These are phyloP conservation scores for Huso huso DNA, from an alignment of 2,797 vertebrate genomes.

Conservation along the genomic window DNA sequence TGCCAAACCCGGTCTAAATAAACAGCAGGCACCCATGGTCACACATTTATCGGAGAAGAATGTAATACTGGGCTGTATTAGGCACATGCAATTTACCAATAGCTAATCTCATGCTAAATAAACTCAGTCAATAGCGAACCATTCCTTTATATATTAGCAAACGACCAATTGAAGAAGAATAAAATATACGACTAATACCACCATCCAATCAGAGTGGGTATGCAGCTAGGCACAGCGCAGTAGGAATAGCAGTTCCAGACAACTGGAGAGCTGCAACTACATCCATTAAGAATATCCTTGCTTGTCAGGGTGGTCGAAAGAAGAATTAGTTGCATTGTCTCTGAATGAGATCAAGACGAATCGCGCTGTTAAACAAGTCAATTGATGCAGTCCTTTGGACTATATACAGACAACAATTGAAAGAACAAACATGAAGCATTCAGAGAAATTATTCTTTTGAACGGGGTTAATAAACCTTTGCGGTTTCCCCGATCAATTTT, in stretches of 20 bases:
- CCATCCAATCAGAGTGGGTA: constrained; percentile 11
- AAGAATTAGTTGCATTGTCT: too few relatives aligned
- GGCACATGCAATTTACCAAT: constrained; percentile 18
- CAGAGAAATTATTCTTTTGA: too few relatives aligned
- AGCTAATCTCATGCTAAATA: constrained; percentile 6
- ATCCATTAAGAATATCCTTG: background rate
- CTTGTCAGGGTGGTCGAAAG: too few relatives aligned
- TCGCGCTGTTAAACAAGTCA: too few relatives aligned
- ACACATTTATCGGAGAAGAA: constrained; percentile 12
- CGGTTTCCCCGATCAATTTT: too few relatives aligned
- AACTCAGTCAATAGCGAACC: constrained; percentile 11
- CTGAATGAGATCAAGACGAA: too few relatives aligned
- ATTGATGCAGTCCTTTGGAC: too few relatives aligned
- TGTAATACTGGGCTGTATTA: constrained; percentile 3
- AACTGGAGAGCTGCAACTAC: constrained; percentile 2
- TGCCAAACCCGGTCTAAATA: constrained; percentile 8
- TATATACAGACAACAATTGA: too few relatives aligned
- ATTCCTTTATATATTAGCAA: constrained; percentile 1
- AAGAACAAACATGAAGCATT: too few relatives aligned
- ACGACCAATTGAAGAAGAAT: constrained; percentile 7
- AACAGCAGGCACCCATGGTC: constrained; percentile 2
- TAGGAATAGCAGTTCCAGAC: background rate
- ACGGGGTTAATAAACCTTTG: too few relatives aligned
- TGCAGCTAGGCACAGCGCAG: constrained; percentile 6
- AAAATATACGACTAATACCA: constrained; percentile 3